Conservation (phyloP, 2,888 invertebrate genomes). For the Tridacna gigas region DNA sequence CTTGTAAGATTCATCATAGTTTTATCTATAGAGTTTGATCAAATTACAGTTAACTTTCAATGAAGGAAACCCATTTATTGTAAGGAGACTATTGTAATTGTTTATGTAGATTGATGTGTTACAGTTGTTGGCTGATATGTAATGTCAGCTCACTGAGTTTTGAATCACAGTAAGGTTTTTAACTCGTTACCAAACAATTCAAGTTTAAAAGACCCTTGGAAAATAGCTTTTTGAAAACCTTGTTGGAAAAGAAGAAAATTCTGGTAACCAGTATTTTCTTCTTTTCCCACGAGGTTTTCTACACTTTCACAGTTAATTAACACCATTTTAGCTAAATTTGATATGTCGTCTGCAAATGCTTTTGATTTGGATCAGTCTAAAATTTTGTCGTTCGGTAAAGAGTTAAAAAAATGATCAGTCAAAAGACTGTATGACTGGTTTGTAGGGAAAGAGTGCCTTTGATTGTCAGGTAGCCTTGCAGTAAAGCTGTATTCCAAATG, state of each 20-base stretch:
- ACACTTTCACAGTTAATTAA: not conserved
- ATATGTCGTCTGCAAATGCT: too few species aligned
- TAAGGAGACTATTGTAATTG: slow-evolving; percentile 44
- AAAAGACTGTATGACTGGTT: too few species aligned
- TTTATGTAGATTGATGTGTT: not conserved
- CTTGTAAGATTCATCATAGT: too few species aligned
- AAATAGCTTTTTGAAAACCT: not conserved
- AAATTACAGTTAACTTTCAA: slow-evolving; percentile 40
- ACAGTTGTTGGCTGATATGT: not conserved
- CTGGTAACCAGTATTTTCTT: not conserved
- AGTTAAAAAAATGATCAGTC: too few species aligned
- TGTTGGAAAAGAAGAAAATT: not conserved
- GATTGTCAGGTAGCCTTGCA: too few species aligned
- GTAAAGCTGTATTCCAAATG: too few species aligned
- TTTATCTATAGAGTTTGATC: not conserved
- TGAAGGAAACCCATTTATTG: slow-evolving; percentile 62
- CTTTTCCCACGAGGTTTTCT: not conserved
- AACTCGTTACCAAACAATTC: not conserved
- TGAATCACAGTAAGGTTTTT: too few species aligned
- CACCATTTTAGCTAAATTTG: too few species aligned
- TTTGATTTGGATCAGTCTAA: too few species aligned
- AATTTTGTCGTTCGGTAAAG: not conserved
- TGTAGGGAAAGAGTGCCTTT: too few species aligned
- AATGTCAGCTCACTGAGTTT: not conserved
- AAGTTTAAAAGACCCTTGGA: not conserved